Evolutionary conservation across 2,888 invertebrate genomes (phyloP).

Genomic region (Mactromeris polynyma): DNA sequence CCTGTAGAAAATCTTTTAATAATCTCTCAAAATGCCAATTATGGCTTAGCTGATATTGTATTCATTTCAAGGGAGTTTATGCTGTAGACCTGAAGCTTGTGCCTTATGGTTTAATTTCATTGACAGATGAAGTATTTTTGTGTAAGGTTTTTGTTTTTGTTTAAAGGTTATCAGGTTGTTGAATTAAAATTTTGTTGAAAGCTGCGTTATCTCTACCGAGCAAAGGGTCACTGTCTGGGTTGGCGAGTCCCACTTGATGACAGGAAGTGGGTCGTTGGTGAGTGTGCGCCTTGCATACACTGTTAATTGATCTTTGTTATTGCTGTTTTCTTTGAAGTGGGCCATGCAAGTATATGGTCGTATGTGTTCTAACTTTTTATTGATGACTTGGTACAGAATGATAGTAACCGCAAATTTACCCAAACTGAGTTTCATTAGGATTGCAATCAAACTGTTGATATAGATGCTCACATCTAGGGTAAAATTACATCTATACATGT

Average conservation of each 20-base stretch:
- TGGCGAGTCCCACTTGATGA: constrained; percentile 19
- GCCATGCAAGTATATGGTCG: too few species aligned
- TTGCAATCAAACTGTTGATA: too few species aligned
- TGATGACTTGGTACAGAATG: too few species aligned
- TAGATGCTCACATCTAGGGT: too few species aligned
- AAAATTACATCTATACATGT: too few species aligned
- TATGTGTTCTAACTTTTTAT: too few species aligned
- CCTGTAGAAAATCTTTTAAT: not conserved
- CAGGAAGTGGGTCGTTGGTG: constrained; percentile 19
- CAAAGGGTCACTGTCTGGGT: constrained; percentile 3
- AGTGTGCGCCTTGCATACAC: not conserved
- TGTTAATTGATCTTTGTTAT: too few species aligned
- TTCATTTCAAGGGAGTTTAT: not conserved
- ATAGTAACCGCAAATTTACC: too few species aligned
- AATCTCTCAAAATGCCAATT: constrained; percentile 7
- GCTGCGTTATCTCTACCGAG: not conserved
- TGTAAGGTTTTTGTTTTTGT: not conserved
- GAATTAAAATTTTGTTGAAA: not conserved
- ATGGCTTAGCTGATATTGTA: not conserved
- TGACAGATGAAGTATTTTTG: not conserved
- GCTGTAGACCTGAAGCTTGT: not conserved
- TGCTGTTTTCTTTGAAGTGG: too few species aligned
- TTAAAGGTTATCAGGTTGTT: not conserved
- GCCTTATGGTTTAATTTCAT: not conserved
- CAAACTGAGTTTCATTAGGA: too few species aligned